A percentile compares a stretch with the other conserved stretches of the same genome.
These are phyloP conservation scores for Melospiza melodia DNA, from an alignment of 2,113 vertebrate genomes.

Conservation along the genomic window DNA sequence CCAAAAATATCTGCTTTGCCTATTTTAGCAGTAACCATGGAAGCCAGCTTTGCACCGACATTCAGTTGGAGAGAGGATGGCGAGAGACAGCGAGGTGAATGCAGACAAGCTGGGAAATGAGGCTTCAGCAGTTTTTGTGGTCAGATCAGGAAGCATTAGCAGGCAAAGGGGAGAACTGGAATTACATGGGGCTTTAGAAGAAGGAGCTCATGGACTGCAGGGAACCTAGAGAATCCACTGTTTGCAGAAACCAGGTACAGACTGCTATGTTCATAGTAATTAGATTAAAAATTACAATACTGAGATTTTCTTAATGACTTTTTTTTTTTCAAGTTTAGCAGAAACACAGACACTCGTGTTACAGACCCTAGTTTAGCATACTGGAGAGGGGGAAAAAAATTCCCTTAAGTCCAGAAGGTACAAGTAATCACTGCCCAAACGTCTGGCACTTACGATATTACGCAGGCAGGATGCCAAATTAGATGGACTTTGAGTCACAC, in stretches of 20 bases:
- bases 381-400: not conserved
- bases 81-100: conserved; percentile 18
- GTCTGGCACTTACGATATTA: not conserved
- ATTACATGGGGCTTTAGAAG: not conserved
- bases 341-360: not conserved
- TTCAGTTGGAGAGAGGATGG: not conserved
- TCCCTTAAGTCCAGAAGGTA: not conserved
- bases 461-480: not conserved
- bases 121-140: not conserved
- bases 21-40: conserved; percentile 68
- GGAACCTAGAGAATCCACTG: not conserved
- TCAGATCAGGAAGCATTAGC: not conserved
- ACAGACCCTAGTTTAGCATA: not conserved
- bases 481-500: not conserved
- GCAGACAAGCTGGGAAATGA: not conserved
- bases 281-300: not conserved
- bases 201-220: not conserved
- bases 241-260: not conserved
- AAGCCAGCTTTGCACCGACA: conserved; percentile 29
- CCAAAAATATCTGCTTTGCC: conserved; percentile 58
- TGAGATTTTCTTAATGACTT: not conserved
- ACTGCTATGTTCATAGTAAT: not conserved
- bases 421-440: not conserved
- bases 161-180: not conserved
- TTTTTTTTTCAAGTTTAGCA: not conserved